Percentiles rank a stretch among this genome's conserved stretches.
phyloP scores from a whole-genome alignment of 2,888 invertebrate species.

The Platycnemis pennipes region DNA sequence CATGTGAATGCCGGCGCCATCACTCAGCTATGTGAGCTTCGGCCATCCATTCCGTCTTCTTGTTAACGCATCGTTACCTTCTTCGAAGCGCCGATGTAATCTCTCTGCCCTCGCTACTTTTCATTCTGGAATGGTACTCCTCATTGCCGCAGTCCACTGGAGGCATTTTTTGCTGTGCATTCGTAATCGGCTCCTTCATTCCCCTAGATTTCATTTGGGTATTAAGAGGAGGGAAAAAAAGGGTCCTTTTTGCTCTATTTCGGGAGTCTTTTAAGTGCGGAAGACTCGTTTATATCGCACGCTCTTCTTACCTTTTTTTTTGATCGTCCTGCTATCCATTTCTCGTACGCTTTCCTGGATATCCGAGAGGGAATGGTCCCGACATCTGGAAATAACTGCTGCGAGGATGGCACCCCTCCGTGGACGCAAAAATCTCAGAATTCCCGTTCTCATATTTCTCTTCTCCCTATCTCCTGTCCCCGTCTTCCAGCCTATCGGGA shows the following conservation, averaged over 20 bases:
- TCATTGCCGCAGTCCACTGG: not conserved
- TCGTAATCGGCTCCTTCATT: not conserved
- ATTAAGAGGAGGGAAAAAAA: not conserved
- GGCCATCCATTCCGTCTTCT: not conserved
- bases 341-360: slow-evolving; percentile 16
- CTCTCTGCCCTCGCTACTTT: not conserved
- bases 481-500: not conserved
- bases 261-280: not conserved
- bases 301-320: not conserved
- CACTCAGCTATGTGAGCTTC: not conserved
- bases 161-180: not conserved
- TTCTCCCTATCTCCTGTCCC: not conserved
- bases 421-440: slow-evolving; percentile 48
- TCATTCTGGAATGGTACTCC: not conserved
- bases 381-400: slow-evolving; percentile 58
- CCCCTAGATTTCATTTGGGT: slow-evolving; percentile 6
- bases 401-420: not conserved
- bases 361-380: not conserved
- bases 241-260: not conserved
- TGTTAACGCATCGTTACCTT: not conserved
- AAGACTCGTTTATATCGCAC: not conserved
- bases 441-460: not conserved
- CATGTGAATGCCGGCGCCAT: not conserved
- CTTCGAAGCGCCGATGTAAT: not conserved
- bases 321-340: not conserved